Percentiles rank a stretch among this genome's conserved stretches.
Conservation (phyloP, 2,888 invertebrate genomes). For the Troides aeacus region DNA sequence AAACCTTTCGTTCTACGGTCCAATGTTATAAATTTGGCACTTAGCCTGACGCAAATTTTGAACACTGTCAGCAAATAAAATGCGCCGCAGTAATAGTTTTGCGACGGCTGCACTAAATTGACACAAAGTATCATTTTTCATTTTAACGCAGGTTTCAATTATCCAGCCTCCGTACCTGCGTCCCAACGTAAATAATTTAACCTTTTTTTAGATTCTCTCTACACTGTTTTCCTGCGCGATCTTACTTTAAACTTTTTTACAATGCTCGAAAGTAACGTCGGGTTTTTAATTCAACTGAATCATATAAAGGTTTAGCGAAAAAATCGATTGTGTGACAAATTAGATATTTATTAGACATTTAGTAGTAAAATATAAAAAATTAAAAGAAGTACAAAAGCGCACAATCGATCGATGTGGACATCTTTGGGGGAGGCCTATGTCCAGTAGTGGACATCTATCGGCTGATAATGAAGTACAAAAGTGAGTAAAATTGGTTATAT, state of each 20-base stretch:
- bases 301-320: neutral
- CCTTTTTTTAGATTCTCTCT: slow-evolving; percentile 18
- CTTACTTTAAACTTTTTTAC: slow-evolving; percentile 24
- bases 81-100: slow-evolving; percentile 71
- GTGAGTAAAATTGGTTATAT: too few relatives aligned
- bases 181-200: slow-evolving; percentile 27
- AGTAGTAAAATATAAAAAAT: too few relatives aligned
- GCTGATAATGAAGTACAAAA: too few relatives aligned
- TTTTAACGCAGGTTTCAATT: slow-evolving; percentile 56
- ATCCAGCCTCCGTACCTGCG: slow-evolving; percentile 31
- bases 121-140: slow-evolving; percentile 56
- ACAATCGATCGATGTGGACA: too few relatives aligned
- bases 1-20: slow-evolving; percentile 70
- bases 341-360: too few relatives aligned
- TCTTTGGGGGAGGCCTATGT: too few relatives aligned
- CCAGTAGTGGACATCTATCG: too few relatives aligned
- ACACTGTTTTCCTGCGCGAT: slow-evolving; percentile 20
- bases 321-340: too few relatives aligned
- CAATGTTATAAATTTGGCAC: slow-evolving; percentile 79
- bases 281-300: slow-evolving; percentile 18
- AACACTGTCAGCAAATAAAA: slow-evolving; percentile 74
- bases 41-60: slow-evolving; percentile 79
- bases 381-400: too few relatives aligned
- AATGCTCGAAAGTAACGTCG: slow-evolving; percentile 12
- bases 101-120: slow-evolving; percentile 66